Evolutionary conservation across 2,113 vertebrate genomes (phyloP), one percentile per base, ranked within the genome.

Genomic region (Gymnobelideus leadbeateri): DNA sequence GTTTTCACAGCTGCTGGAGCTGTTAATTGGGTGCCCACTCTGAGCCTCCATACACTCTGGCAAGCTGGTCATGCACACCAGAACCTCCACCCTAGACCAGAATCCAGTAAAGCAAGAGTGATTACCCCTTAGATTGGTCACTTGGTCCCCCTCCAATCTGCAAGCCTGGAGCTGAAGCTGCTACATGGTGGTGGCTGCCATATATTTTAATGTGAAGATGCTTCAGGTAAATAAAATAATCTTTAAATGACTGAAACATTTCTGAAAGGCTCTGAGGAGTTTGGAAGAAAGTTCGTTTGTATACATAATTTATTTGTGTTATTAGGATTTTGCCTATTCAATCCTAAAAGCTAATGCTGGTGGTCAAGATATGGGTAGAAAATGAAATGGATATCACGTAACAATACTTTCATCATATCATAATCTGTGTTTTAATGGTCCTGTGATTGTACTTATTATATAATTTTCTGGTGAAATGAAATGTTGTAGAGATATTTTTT

Each of bases 241-340:
- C 68, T 94, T 14, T 12, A 93, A 16, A 93, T 5, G 4, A 89
- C 9, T 43, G 8, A 3, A 93, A 5, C 92, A 24, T 55, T 91
- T 91, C 53, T 94, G 46, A 91, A 94, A 96, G 31, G 25, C 89
- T 19, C 43, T 52, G 6, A 52, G 12, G 90, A 92, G 52, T 84
- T 90, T 84, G 68, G 19, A 84, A 84, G n/a, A 84, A 43, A 84
- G n/a, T 6, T 43, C 10, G 23, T 84, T 84, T 84, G n/a, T 43
- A 43, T 84, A 43, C n/a, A 84, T 14, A 21, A 84, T 14, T 92
- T 91, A 50, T 89, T 51, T 8, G 51, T 90, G 3, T 94, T 91
- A 54, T 89, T 53, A 10, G 53, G 90, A 11, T 89, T 93, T 90
- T 47, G 84, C 14, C 28, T 16, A 77, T n/a, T n/a, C 37, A 77